Evolutionary conservation across 64 coral and sea anemone species (phyloP).

Genomic region (Platygyra sinensis): DNA sequence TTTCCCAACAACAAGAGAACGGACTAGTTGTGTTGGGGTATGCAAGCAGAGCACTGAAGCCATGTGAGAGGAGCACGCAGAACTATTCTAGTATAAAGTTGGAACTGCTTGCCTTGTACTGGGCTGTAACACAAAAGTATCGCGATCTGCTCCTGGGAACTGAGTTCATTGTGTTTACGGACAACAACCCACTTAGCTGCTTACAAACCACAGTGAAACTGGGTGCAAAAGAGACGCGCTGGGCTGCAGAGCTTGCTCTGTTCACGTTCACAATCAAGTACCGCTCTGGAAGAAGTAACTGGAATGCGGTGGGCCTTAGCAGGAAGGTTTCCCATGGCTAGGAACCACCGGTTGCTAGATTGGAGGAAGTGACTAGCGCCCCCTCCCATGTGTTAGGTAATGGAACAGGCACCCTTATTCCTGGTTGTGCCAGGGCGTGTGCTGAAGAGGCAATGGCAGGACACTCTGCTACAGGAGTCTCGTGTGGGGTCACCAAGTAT

Average conservation of each 20-base stretch:
- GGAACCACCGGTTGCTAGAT: conserved; percentile 2
- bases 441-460: conserved; percentile 31
- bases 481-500: not conserved
- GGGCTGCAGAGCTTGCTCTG: conserved; percentile 47
- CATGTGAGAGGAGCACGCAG: conserved; percentile 43
- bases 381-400: not conserved
- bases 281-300: conserved; percentile 31
- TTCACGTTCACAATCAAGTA: conserved; percentile 54
- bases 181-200: conserved; percentile 27
- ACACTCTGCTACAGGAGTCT: conserved; percentile 35
- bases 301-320: conserved; percentile 41
- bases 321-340: conserved; percentile 32
- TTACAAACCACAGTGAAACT: conserved; percentile 46
- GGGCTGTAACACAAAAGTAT: conserved; percentile 47
- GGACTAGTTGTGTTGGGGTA: conserved; percentile 48
- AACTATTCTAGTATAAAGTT: conserved; percentile 53
- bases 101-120: conserved; percentile 49
- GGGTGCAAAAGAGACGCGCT: conserved; percentile 34
- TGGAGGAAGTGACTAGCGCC: conserved; percentile 12
- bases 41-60: conserved; percentile 46
- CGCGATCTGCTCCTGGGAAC: conserved; percentile 35
- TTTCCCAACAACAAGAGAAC: conserved; percentile 48
- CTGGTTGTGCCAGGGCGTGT: conserved; percentile 30
- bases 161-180: conserved; percentile 8
- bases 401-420: not conserved